Base-by-base conservation (phyloP, 2,888 invertebrate genomes). In the Erebia ligea region DNA sequence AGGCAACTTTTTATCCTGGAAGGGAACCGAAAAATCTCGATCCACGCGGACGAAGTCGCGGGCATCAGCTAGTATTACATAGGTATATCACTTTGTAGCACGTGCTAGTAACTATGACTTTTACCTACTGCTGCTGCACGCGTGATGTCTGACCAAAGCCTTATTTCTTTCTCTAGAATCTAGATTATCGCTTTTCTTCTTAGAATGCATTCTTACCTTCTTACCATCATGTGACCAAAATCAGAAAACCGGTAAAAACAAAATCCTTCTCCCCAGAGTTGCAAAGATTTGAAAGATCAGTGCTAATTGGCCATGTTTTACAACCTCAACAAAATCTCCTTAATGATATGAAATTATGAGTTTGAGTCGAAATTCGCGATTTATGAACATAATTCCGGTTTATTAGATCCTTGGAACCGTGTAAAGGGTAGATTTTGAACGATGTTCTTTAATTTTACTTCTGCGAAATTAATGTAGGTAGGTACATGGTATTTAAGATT, bases 321-420 rank as follows among this genome's bases (percentile, higher is more conserved):
- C 76, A 75, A 69, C 77, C 77, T 78, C 80, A 77, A 78, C 78
- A 82, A 82, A 82, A 80, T 80, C 40, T 6, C 75, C 76, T 86
- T 88, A 84, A 86, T 84, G 82, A 79, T 81, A 76, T 68, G 78
- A 81, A 83, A 80, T 82, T 80, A 82, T 80, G 79, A 81, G 79
- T 77, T 75, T 76, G 61, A 76, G 75, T 76, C 81, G 73, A 72
- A 80, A 84, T 79, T 76, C 70, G 73, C 76, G 76, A 82, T 85
- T 86, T 83, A 84, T 82, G 78, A 75, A 78, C 78, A 82, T 82
- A 82, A 86, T 85, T 78, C 80, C 58, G 70, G 77, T 79, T 82
- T 81, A 77, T 76, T 76, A 72, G 71, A 73, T 74, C 71, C 68
- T 62, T 62, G 63, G 69, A 73, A 73, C 62, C 61, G 65, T 64